Evolutionary conservation across 1,140 invertebrate genomes (phyloP), one percentile per base, ranked within the genome.

Genomic region (Brachionus angularis): DNA sequence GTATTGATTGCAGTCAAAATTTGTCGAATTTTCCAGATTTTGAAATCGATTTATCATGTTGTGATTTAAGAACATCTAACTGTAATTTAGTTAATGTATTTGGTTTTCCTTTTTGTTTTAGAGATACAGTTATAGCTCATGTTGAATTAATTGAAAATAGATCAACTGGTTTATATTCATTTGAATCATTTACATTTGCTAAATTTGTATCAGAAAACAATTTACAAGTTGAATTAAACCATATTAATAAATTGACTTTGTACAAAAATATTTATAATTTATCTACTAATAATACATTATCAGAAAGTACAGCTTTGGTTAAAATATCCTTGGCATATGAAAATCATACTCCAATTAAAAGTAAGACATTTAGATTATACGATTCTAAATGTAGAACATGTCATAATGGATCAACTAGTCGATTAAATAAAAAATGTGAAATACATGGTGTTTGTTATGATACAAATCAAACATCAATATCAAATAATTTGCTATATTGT

Each of bases 391-490:
- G 62, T 50, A 18, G 62, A 67, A 47, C 18, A 23, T 18, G 25
- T 14, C n/a, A 50, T 47, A 23, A 50, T 8, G 39, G 39, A 5
- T 10, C 5, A 12, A 21, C 33, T 3, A 23, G 12, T 14, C 27
- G 16, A 23, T 64, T 46, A n/a, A 25, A 67, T 29, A 42, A 67
- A 10, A 67, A n/a, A 33, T 67, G 62, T 67, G 62, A 67, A 14
- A 67, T 67, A n/a, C 16, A 31, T 7, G 62, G 62, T 47, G 42
- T 50, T 18, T 67, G 62, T 25, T 67, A 47, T 27, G 29, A 47
- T 10, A 67, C 18, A 18, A 67, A 67, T 47, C 10, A 67, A 25
- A 67, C 42, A 16, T 2, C 31, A 18, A n/a, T 23, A 29, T 18
- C 8, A 8, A 39, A 58, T 39, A 7, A 33, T 14, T 39, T 39